Evolutionary conservation across 2,113 vertebrate species (phyloP), one percentile per base, ranked within the genome.

Genomic region (Cyanistes caeruleus): DNA sequence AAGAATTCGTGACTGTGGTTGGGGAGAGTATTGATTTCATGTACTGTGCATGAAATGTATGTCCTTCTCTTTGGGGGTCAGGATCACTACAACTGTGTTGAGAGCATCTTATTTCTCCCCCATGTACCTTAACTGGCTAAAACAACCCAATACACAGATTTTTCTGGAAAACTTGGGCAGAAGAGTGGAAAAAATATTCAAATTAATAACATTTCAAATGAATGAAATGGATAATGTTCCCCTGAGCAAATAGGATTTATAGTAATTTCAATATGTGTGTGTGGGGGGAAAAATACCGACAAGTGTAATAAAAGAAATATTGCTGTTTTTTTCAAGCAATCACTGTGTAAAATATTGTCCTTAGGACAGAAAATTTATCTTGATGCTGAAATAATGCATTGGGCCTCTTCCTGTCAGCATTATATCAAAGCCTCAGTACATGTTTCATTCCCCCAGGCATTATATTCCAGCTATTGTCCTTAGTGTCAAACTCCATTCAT

Each of bases 391-490:
- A 94, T 92, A 95, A 87, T 89, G 93, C 70, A 55, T 52, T 89
- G 55, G 60, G 70, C 31, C 56, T 87, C 76, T 84, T 63, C 52
- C 81, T 97, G 85, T 86, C 95, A 77, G 83, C 76, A 60, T 84
- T 96, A 80, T 56, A 92, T 92, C 96, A 97, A 56, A 92, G 10
- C 30, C 22, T 72, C 49, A 30, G 83, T 89, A 64, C 65, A 69
- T 92, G 95, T 96, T 90, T 95, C 63, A 93, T 95, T 90, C 62
- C 63, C 59, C 19, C 11, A 49, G 90, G 77, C 58, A 65, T 95
- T 95, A 87, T 93, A 95, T 96, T 91, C 88, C 55, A 83, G 69
- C 80, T 93, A 39, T 92, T 86, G 84, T 97, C 80, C 72, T 90
- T 77, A 56, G 58, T 87, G 86, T 55, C 25, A 84, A 95, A 72